Conservation (phyloP, 2,888 invertebrate species). For the Mystacides longicornis region DNA sequence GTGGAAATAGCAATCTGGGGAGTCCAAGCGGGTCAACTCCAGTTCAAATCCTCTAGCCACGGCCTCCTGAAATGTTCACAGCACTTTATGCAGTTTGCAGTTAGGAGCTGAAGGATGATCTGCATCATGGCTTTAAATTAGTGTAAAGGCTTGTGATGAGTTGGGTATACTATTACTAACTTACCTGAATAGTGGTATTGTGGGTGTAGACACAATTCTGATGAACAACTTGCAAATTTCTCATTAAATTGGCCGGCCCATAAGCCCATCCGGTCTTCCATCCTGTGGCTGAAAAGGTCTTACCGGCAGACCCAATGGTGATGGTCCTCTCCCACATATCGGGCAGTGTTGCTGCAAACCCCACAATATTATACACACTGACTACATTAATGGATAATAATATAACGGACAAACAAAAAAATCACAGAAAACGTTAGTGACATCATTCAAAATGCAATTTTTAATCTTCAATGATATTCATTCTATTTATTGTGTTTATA, state of each 20-base stretch:
- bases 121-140: no score
- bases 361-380: no score
- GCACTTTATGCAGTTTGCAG: no score
- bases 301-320: conserved; percentile 95
- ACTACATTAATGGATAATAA: no score
- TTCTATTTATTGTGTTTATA: background rate
- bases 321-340: conserved; percentile 98
- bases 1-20: conserved; percentile 76
- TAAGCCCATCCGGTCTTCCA: conserved; percentile 98
- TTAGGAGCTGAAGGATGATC: no score
- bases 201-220: conserved; percentile 93
- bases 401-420: no score
- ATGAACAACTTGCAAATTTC: conserved; percentile 80
- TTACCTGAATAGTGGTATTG: conserved; percentile 75
- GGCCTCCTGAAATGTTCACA: no score
- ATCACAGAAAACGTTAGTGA: no score
- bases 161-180: no score
- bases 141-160: no score
- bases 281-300: conserved; percentile 96
- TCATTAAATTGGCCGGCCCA: conserved; percentile 74
- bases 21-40: conserved; percentile 63
- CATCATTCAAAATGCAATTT: no score
- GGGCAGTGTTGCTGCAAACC: conserved; percentile 75
- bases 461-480: background rate
- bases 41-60: conserved; percentile 82